Conservation (phyloP, 2,797 vertebrate genomes). For the Oceanodroma leucorhoa region DNA sequence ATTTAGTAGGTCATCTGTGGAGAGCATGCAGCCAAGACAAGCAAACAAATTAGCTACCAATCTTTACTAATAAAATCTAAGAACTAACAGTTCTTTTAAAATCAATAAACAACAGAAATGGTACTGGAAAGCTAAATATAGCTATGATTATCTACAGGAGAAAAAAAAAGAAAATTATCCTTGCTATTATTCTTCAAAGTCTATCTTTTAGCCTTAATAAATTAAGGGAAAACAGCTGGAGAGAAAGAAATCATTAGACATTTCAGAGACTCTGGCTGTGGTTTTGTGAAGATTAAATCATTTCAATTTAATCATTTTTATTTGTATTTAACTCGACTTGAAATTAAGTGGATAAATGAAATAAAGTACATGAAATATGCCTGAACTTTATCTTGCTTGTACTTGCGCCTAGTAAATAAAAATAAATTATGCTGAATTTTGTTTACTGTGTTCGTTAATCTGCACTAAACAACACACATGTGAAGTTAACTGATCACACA, state of each 20-base stretch:
- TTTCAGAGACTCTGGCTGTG: background rate
- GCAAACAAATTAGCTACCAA: background rate
- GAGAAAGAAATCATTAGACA: background rate
- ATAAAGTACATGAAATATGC: background rate
- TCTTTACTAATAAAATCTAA: background rate
- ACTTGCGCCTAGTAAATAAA: background rate
- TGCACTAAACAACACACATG: background rate
- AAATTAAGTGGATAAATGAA: conserved; percentile 1
- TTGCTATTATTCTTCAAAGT: background rate
- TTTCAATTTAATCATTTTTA: background rate
- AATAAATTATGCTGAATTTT: background rate
- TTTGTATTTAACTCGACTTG: background rate
- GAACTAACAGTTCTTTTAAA: background rate
- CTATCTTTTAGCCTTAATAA: background rate
- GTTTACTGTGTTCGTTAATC: background rate
- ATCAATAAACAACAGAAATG: background rate
- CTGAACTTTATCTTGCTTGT: background rate
- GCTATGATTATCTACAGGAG: background rate
- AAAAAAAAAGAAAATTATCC: background rate
- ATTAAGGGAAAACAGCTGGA: background rate
- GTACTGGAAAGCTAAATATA: background rate
- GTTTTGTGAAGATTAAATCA: background rate
- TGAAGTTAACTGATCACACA: background rate
- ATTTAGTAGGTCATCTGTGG: background rate
- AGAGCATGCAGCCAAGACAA: background rate